Conservation (phyloP, 2,888 invertebrate genomes). For the Imbricaverruca yamaguchii region DNA sequence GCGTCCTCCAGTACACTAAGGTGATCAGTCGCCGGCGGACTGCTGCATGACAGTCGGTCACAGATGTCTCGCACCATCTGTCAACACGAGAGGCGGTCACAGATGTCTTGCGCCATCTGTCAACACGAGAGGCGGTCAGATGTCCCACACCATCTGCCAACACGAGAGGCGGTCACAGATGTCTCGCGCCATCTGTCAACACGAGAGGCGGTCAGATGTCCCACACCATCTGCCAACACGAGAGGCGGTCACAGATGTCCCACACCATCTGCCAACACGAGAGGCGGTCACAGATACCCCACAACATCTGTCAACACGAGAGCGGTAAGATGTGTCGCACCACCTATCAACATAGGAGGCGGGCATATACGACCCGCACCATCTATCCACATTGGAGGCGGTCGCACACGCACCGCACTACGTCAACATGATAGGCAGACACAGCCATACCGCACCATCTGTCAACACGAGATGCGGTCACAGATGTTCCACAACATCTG, state of each 20-base stretch:
- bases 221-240: not conserved
- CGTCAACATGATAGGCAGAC: too few relatives aligned
- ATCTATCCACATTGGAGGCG: too few relatives aligned
- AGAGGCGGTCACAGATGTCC: too few relatives aligned
- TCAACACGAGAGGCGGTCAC: not conserved
- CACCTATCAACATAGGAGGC: too few relatives aligned
- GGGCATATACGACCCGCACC: too few relatives aligned
- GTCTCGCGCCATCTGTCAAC: not conserved
- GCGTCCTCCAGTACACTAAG: not conserved
- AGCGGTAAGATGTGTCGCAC: too few relatives aligned
- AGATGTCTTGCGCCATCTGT: not conserved
- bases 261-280: too few relatives aligned
- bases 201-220: not conserved
- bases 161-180: constrained; percentile 1
- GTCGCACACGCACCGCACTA: too few relatives aligned
- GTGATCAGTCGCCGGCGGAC: not conserved
- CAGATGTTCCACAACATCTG: not conserved
- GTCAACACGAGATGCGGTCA: not conserved
- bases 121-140: not conserved
- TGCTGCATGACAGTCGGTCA: not conserved
- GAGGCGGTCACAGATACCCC: too few relatives aligned
- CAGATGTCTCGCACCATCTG: not conserved
- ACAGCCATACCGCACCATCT: too few relatives aligned
- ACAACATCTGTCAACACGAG: too few relatives aligned
- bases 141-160: too few relatives aligned